Percentiles rank a stretch among this genome's conserved stretches.
phyloP scores from a whole-genome alignment of 2,797 vertebrate species.

The Epinephelus awoara region DNA sequence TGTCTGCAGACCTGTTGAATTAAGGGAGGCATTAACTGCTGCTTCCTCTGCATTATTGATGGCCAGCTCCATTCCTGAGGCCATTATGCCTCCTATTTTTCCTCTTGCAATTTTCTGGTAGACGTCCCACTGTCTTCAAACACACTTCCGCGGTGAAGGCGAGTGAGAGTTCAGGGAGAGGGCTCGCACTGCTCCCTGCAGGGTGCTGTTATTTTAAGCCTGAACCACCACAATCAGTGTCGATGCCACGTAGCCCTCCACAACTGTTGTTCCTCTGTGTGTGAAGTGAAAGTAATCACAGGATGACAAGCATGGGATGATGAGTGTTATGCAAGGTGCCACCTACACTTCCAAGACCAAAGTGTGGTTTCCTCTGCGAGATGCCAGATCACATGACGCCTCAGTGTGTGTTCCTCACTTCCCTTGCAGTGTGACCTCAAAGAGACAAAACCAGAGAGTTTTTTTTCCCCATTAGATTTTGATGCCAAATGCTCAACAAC shows the following conservation, averaged over 20 bases:
- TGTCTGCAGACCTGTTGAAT: constrained; percentile 84
- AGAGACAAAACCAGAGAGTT: constrained; percentile 45
- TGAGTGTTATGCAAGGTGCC: constrained; percentile 49
- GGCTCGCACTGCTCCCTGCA: constrained; percentile 58
- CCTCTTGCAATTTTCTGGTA: constrained; percentile 75
- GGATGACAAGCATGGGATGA: constrained; percentile 50
- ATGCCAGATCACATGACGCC: constrained; percentile 38
- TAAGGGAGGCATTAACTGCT: constrained; percentile 82
- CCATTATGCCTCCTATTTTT: constrained; percentile 78
- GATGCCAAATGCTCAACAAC: constrained; percentile 50
- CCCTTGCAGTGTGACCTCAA: constrained; percentile 36
- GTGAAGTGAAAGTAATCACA: constrained; percentile 63
- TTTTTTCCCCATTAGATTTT: constrained; percentile 39
- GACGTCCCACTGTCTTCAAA: constrained; percentile 77
- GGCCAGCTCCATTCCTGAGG: constrained; percentile 69
- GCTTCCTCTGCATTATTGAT: constrained; percentile 85
- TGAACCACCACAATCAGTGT: constrained; percentile 57
- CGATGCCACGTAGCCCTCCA: constrained; percentile 23
- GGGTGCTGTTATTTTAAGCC: constrained; percentile 75
- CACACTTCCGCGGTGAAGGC: constrained; percentile 63
- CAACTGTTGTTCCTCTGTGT: constrained; percentile 40
- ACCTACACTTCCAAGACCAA: constrained; percentile 33
- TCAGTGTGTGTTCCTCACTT: constrained; percentile 19
- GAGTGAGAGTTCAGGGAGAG: constrained; percentile 71
- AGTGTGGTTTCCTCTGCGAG: constrained; percentile 26